These are phyloP conservation scores for Hormaphis cornu DNA, from an alignment of 1,140 invertebrate genomes.

Conservation along the genomic window DNA sequence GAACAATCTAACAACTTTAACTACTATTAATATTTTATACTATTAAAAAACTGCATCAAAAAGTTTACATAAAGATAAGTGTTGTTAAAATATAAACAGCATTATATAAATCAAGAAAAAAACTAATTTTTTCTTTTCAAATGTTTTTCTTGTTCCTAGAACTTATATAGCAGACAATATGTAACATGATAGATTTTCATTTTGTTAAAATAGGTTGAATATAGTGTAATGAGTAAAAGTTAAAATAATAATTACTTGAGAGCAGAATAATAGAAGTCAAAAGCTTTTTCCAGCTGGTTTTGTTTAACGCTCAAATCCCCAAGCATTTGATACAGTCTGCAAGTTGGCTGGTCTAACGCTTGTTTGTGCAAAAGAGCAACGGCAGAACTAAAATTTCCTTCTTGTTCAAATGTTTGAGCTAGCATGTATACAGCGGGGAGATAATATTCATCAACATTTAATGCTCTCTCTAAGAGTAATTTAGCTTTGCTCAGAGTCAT, in stretches of 20 bases:
- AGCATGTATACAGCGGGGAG: slow-evolving; percentile 59
- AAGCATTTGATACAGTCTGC: slow-evolving; percentile 58
- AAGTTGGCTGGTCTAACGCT: slow-evolving; percentile 52
- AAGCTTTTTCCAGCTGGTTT: slow-evolving; percentile 58
- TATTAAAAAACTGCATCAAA: no score
- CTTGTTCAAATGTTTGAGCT: slow-evolving; percentile 53
- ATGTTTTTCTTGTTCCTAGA: no score
- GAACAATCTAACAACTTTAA: no score
- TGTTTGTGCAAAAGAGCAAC: slow-evolving; percentile 53
- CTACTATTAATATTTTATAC: no score
- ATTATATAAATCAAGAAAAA: no score
- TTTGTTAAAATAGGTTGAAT: no score
- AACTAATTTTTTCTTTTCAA: no score
- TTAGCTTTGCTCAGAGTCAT: slow-evolving; percentile 54
- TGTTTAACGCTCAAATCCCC: slow-evolving; percentile 52
- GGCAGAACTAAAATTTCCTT: slow-evolving; percentile 51
- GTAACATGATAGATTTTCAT: no score
- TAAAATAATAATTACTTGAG: slow-evolving; percentile 49
- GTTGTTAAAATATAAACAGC: no score
- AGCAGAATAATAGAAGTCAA: slow-evolving; percentile 61
- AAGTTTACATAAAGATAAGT: no score
- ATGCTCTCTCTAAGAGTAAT: slow-evolving; percentile 57
- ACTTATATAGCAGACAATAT: no score
- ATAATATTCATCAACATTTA: slow-evolving; percentile 54
- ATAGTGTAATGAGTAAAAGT: no score